Conservation (phyloP, 1,140 invertebrate species). For the Drosophila neocordata region DNA sequence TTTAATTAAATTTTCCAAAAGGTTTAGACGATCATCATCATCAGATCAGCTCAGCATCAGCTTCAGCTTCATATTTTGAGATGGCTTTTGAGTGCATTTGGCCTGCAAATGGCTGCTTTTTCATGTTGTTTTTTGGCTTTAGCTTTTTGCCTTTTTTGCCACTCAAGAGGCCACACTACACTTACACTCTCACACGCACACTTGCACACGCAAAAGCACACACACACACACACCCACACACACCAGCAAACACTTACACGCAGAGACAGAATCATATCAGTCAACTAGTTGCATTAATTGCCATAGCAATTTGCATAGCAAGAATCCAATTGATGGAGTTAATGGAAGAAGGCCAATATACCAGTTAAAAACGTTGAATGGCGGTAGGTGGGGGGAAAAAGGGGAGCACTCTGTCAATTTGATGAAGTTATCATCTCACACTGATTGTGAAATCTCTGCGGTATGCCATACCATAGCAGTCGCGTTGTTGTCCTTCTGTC, state of each 20-base stretch:
- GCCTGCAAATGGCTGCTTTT: conserved; percentile 47
- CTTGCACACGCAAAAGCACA: conserved; percentile 12
- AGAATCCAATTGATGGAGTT: conserved; percentile 28
- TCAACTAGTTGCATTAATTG: conserved; percentile 17
- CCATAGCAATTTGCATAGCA: conserved; percentile 55
- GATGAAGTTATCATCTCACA: conserved; percentile 48
- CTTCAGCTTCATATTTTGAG: conserved; percentile 20
- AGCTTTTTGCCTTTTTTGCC: conserved; percentile 53
- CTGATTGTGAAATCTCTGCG: neutral
- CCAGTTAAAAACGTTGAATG: neutral
- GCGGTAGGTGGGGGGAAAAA: neutral
- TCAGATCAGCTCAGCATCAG: conserved; percentile 11
- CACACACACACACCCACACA: conserved; percentile 8
- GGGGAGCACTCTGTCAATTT: conserved; percentile 38
- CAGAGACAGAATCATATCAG: conserved; percentile 12
- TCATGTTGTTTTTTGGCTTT: conserved; percentile 56
- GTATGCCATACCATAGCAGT: neutral
- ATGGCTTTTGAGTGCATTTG: conserved; percentile 35
- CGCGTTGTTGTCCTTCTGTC: neutral
- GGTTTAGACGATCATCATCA: neutral
- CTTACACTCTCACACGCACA: conserved; percentile 19
- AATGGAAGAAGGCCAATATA: neutral
- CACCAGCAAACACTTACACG: conserved; percentile 13
- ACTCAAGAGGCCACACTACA: conserved; percentile 46
- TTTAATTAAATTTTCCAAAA: neutral